Percentiles rank a stretch among this genome's conserved stretches.
These are phyloP conservation scores for Oegoconia quadripuncta DNA, from an alignment of 2,888 invertebrate species.

Conservation along the genomic window DNA sequence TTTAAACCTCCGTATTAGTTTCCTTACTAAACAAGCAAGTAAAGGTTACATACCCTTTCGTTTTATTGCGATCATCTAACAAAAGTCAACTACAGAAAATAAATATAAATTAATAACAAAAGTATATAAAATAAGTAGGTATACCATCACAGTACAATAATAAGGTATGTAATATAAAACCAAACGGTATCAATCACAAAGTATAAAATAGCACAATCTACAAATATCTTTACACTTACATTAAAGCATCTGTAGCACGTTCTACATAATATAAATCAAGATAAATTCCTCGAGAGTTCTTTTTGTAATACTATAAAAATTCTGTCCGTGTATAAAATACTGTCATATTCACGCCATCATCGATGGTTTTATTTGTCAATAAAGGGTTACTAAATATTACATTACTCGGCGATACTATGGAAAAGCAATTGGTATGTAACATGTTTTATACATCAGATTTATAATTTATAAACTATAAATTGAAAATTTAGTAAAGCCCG, in stretches of 20 bases:
- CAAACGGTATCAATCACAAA: conserved; percentile 30
- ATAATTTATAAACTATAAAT: too few relatives aligned
- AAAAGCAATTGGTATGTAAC: too few relatives aligned
- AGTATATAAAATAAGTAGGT: conserved; percentile 37
- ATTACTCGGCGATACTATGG: too few relatives aligned
- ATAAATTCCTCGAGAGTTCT: neutral
- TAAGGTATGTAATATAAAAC: conserved; percentile 23
- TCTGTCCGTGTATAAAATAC: neutral
- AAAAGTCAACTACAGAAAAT: neutral
- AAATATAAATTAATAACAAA: conserved; percentile 32
- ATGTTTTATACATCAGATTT: too few relatives aligned
- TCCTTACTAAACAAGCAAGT: neutral
- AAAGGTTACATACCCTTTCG: neutral
- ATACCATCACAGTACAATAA: conserved; percentile 50
- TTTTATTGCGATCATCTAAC: neutral
- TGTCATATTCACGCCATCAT: too few relatives aligned
- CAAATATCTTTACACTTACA: conserved; percentile 21
- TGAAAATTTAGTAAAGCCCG: too few relatives aligned
- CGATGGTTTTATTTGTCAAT: too few relatives aligned
- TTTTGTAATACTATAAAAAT: neutral
- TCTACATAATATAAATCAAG: neutral
- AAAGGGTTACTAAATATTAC: too few relatives aligned
- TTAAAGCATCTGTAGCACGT: conserved; percentile 20
- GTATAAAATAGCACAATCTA: conserved; percentile 21
- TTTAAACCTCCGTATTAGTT: too few relatives aligned